A percentile compares a stretch with the other conserved stretches of the same genome.
phyloP scores from a whole-genome alignment of 2,797 vertebrate species.

The Neopelma chrysocephalum region DNA sequence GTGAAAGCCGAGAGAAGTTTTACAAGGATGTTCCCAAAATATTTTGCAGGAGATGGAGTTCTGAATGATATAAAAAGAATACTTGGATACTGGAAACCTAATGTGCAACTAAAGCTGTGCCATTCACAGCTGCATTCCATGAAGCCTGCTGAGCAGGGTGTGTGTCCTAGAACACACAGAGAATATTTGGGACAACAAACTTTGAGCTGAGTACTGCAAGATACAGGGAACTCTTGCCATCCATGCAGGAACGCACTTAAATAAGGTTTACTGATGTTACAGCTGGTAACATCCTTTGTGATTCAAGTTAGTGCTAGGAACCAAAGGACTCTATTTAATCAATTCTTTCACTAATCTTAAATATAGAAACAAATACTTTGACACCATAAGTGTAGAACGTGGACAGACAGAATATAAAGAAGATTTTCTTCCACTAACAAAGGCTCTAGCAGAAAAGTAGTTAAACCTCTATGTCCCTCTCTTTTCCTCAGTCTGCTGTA shows the following conservation, averaged over 20 bases:
- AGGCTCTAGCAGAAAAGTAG: neutral
- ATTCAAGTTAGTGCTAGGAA: neutral
- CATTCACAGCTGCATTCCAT: neutral
- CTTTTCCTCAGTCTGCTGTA: neutral
- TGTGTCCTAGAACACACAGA: neutral
- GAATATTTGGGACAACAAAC: neutral
- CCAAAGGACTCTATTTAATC: neutral
- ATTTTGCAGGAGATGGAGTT: constrained; percentile 27
- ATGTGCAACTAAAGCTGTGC: neutral
- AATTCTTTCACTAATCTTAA: neutral
- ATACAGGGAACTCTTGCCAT: neutral
- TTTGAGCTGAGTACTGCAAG: neutral
- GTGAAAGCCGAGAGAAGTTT: constrained; percentile 9
- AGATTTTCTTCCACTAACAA: neutral
- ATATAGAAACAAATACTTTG: neutral
- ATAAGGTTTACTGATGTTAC: neutral
- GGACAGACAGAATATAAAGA: neutral
- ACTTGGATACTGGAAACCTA: constrained; percentile 25
- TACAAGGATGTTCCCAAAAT: constrained; percentile 57
- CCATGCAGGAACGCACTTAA: neutral
- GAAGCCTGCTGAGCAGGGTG: neutral
- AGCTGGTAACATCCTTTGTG: neutral
- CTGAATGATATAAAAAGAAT: constrained; percentile 27
- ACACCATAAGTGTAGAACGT: neutral
- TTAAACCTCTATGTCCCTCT: neutral